Evolutionary conservation across 2,113 vertebrate genomes (phyloP), one percentile per base, ranked within the genome.

Genomic region (Dissostichus mawsoni): DNA sequence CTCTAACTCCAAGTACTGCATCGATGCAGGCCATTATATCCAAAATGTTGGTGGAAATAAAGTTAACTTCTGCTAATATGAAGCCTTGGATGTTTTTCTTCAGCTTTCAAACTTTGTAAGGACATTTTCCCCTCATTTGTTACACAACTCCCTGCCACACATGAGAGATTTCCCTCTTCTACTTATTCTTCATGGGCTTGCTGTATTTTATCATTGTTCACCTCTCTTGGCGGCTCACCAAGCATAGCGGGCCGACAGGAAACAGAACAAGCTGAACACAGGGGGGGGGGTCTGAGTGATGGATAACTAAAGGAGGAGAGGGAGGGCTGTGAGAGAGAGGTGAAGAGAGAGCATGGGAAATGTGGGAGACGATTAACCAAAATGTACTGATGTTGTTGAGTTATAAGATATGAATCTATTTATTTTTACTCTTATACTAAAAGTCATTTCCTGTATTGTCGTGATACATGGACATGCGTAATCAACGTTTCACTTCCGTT

Each of bases 211-310:
- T 41, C 36, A 41, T 41, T 41, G 36, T 36, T 71, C 65, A 57
- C 29, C 33, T 62, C 58, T 57, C 36, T 68, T 61, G 73, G 25
- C 52, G 18, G 2, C 41, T 64, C 73, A 17, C 23, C 44, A 36
- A 69, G 56, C 50, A 56, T 56, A 50, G 69, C 17, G 0, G 51
- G 65, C 47, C 1, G 13, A 73, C 78, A 56, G 62, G 57, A 76
- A 84, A 53, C 56, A 78, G 74, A 68, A 67, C 56, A 70, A 65
- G 4, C 44, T 23, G 52, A 67, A 57, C 53, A 8, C 51, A 45
- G 58, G 50, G 51, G 17, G 36, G 50, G 67, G 11, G 36, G 25
- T 18, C 13, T 0, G 1, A 11, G n/a, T 65, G 76, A 78, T 52
- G 48, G 65, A 78, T 17, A 2, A 29, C 18, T 47, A 16, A 10